Evolutionary conservation across 2,888 invertebrate genomes (phyloP), one percentile per base, ranked within the genome.

Genomic region (Aelia acuminata): DNA sequence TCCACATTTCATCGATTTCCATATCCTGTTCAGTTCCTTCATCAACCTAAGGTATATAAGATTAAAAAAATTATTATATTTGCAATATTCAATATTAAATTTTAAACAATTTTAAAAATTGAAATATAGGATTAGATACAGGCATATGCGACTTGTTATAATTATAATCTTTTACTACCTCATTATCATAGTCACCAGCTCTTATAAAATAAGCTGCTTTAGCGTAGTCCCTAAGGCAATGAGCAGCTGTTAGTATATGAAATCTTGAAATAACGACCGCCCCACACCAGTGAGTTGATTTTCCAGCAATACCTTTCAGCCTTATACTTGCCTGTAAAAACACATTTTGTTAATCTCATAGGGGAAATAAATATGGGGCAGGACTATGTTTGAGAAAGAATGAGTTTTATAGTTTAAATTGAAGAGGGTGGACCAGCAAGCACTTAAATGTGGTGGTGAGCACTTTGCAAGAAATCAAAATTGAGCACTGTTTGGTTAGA

Each of bases 131-230:
- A n/a, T n/a, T n/a, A n/a, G n/a, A n/a, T n/a, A n/a, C n/a, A n/a
- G n/a, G n/a, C n/a, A 43, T 7, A 43, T 43, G 43, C 10, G 4
- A 43, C 43, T 43, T 43, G 43, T 43, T n/a, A n/a, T n/a, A n/a
- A 43, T 53, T 53, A n/a, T 3, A 20, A 15, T 49, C n/a, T 70
- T 35, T 70, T n/a, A 70, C 18, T 90, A 94, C 94, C 91, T 95
- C 94, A 1, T 94, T 94, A 91, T 96, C 94, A 91, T 95, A 96
- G 92, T 97, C 96, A 0, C 96, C 97, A 84, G 96, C 94, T 0
- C 96, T 94, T 0, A 97, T 93, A 85, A 95, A 93, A 91, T 96
- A 96, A 0, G 94, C 93, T 13, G 94, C 94, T 92, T 95, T 95
- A 20, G 94, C 93, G 91, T 94, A 95, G 20, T 95, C 95, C 84